Percentiles rank a stretch among this genome's conserved stretches.
phyloP scores from a whole-genome alignment of 2,888 invertebrate species.

The Chesias legatella region DNA sequence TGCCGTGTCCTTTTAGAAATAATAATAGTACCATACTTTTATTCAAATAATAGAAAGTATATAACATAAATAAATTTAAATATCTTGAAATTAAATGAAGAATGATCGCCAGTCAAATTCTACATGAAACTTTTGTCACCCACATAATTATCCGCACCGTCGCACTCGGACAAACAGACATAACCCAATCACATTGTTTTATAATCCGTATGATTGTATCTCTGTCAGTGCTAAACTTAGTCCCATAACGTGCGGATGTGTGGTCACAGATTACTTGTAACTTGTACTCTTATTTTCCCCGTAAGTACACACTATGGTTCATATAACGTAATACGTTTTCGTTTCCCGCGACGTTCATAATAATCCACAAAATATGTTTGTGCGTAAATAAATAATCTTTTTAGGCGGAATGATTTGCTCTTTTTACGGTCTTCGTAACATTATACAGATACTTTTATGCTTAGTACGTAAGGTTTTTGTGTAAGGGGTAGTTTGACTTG shows the following conservation, averaged over 20 bases:
- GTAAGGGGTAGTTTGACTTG: no score
- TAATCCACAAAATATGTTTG: constrained; percentile 16
- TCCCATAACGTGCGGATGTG: constrained; percentile 5
- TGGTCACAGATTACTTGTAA: constrained; percentile 18
- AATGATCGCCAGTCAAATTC: no score
- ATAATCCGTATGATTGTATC: constrained; percentile 8
- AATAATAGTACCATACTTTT: no score
- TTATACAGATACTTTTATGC: no score
- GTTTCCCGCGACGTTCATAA: constrained; percentile 6
- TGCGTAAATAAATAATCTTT: neutral
- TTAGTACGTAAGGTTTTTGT: no score
- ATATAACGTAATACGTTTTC: constrained; percentile 25
- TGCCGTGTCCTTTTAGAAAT: no score
- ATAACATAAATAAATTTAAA: no score
- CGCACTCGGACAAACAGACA: neutral
- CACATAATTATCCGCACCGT: neutral
- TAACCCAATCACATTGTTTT: neutral
- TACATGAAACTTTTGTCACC: no score
- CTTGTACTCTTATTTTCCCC: constrained; percentile 22
- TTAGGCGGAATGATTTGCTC: no score
- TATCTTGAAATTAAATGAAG: no score
- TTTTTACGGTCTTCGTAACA: no score
- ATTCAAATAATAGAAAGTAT: no score
- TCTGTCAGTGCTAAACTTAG: constrained; percentile 5
- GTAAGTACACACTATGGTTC: constrained; percentile 10